Evolutionary conservation across 2,888 invertebrate species (phyloP).

Genomic region (Psococerastis gibbosa): DNA sequence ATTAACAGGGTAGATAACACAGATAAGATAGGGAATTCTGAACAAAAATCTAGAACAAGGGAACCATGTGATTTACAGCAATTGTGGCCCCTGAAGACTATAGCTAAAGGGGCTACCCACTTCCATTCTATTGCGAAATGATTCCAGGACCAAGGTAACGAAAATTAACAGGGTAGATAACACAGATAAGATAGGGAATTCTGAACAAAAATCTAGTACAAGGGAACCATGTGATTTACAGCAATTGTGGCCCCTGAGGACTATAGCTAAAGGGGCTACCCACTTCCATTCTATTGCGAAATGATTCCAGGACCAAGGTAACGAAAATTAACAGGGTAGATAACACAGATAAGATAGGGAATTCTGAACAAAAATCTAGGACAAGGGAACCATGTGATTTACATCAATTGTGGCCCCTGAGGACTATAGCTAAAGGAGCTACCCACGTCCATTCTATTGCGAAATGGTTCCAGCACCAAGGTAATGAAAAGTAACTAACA

Average conservation of each 20-base stretch:
- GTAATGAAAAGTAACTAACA: too few relatives aligned
- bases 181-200: too few relatives aligned
- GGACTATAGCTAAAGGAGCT: conserved; percentile 36
- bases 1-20: too few relatives aligned
- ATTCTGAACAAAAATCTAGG: too few relatives aligned
- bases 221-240: conserved; percentile 55
- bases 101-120: conserved; percentile 31
- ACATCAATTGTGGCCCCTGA: conserved; percentile 40
- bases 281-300: conserved; percentile 46
- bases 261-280: conserved; percentile 35
- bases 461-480: conserved; percentile 45
- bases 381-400: conserved; percentile 55
- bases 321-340: too few relatives aligned
- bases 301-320: conserved; percentile 46
- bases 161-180: too few relatives aligned
- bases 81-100: conserved; percentile 44
- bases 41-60: too few relatives aligned
- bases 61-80: conserved; percentile 54
- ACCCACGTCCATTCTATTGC: conserved; percentile 47
- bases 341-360: too few relatives aligned
- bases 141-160: conserved; percentile 46
- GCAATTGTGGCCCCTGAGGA: conserved; percentile 41
- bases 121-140: conserved; percentile 48
- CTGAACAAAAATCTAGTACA: too few relatives aligned
- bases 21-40: too few relatives aligned